These are phyloP conservation scores for Mechanitis mazaeus DNA, from an alignment of 2,888 invertebrate genomes.

Conservation along the genomic window DNA sequence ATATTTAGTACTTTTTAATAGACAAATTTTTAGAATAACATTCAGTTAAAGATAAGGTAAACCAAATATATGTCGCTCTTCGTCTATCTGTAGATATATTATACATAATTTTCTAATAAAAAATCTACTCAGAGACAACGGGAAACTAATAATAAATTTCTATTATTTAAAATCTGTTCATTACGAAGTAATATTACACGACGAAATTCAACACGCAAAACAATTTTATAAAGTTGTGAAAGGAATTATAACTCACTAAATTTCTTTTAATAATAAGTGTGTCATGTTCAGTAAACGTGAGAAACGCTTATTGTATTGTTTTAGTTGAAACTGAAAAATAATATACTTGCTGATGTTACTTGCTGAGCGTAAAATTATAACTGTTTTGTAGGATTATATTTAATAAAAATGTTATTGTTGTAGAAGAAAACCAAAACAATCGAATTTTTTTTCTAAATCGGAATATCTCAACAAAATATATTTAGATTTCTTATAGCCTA, in stretches of 20 bases:
- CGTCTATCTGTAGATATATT: background rate
- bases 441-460: no score
- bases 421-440: no score
- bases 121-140: background rate
- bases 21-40: no score
- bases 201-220: background rate
- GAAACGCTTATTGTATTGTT: conserved; percentile 5
- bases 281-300: conserved; percentile 23
- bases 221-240: conserved; percentile 1
- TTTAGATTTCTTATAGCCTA: no score
- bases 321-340: conserved; percentile 1
- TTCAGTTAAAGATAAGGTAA: no score
- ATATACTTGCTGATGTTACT: conserved; percentile 11
- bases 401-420: no score
- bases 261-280: conserved; percentile 16
- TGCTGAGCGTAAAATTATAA: no score
- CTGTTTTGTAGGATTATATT: no score
- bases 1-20: no score
- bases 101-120: background rate
- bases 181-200: background rate
- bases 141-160: background rate
- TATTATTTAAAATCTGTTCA: background rate
- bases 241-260: background rate
- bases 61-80: background rate
- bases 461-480: no score